Percentiles rank a stretch among this genome's conserved stretches.
Evolutionary conservation across 2,113 vertebrate species (phyloP).

Genomic region (Malaclemys terrapin): DNA sequence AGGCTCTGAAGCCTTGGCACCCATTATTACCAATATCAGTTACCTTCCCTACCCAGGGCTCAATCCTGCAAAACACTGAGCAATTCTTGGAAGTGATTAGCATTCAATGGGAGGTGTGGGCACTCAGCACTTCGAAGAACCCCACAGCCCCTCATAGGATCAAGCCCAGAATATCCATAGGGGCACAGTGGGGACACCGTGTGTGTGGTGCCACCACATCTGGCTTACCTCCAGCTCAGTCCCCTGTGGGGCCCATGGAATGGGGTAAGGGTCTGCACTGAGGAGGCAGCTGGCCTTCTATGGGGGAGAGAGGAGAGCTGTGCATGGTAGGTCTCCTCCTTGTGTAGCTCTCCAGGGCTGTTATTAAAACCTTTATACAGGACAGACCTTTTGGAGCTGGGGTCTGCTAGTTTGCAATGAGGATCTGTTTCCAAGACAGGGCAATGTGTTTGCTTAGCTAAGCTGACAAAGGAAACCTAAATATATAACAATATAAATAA

Average conservation of each 20-base stretch:
- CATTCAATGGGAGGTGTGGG: background rate
- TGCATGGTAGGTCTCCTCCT: background rate
- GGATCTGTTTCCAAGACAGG: background rate
- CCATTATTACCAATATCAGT: background rate
- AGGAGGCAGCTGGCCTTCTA: constrained; percentile 6
- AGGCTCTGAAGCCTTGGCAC: background rate
- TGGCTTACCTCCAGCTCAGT: background rate
- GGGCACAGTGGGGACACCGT: background rate
- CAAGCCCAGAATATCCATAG: background rate
- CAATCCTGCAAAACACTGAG: background rate
- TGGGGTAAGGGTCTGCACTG: background rate
- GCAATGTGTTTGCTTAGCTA: background rate
- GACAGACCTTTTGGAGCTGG: background rate
- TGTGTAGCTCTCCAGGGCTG: background rate
- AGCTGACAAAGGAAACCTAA: background rate
- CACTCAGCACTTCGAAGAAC: background rate
- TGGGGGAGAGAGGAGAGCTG: background rate
- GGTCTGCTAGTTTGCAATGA: constrained; percentile 32
- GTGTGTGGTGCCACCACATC: background rate
- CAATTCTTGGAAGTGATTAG: background rate
- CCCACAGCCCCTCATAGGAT: background rate
- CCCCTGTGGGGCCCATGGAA: background rate
- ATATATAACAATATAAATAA: background rate
- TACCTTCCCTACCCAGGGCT: background rate
- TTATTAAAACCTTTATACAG: constrained; percentile 26